These are phyloP conservation scores for Rhombomys opimus DNA, from an alignment of 2,113 vertebrate genomes.

Conservation along the genomic window DNA sequence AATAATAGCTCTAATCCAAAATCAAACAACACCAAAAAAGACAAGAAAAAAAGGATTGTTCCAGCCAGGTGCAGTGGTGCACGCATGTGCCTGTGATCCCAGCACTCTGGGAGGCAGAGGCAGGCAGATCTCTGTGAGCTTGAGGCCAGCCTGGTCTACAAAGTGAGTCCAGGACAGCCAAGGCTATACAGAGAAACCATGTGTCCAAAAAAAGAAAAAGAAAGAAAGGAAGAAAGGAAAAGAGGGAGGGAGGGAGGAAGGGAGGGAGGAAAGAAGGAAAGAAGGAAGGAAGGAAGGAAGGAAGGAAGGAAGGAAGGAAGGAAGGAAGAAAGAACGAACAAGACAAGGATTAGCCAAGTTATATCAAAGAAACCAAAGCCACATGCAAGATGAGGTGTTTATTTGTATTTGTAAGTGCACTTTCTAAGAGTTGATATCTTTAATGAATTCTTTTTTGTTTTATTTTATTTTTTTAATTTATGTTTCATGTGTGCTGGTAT, in stretches of 20 bases:
- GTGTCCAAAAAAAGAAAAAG: neutral
- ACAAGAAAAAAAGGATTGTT: constrained; percentile 2
- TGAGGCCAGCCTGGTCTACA: too few relatives aligned
- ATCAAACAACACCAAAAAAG: neutral
- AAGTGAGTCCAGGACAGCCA: too few relatives aligned
- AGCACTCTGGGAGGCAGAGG: too few relatives aligned
- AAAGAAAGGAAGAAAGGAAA: too few relatives aligned
- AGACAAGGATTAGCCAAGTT: neutral
- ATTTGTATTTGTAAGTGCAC: neutral
- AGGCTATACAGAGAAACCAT: too few relatives aligned
- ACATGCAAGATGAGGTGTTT: neutral
- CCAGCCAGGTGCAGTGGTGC: neutral
- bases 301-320: too few relatives aligned
- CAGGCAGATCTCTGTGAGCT: too few relatives aligned
- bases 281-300: too few relatives aligned
- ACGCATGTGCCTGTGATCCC: too few relatives aligned
- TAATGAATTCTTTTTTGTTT: constrained; percentile 28
- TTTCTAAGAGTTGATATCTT: neutral
- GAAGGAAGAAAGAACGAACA: too few relatives aligned
- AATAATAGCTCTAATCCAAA: constrained; percentile 37
- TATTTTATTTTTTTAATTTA: neutral
- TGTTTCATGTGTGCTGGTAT: neutral
- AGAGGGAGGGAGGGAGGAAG: too few relatives aligned
- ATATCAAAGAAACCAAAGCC: neutral
- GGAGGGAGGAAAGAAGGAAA: too few relatives aligned